Percentiles rank a stretch among this genome's conserved stretches.
Conservation (phyloP, 2,888 invertebrate genomes). For the Calameuta filiformis region DNA sequence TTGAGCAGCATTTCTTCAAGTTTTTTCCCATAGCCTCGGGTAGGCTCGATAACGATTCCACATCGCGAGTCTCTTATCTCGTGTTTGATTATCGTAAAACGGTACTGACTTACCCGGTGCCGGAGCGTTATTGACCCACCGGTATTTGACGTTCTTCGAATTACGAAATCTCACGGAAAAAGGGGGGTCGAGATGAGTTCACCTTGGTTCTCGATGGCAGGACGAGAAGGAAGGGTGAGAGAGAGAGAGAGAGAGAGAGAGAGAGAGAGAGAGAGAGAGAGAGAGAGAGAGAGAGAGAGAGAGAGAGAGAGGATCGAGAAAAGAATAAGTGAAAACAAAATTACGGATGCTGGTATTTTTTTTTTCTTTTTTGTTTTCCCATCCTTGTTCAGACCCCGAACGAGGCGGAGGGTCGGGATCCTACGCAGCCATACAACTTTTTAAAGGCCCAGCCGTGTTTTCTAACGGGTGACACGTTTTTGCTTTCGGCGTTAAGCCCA, state of each 20-base stretch:
- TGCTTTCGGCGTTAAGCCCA: slow-evolving; percentile 24
- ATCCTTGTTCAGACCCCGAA: background rate
- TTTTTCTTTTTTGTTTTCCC: background rate
- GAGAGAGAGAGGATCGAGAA: background rate
- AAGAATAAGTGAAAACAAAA: background rate
- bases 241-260: background rate
- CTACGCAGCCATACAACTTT: background rate
- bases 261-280: background rate
- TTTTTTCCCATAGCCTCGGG: background rate
- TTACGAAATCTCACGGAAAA: slow-evolving; percentile 1
- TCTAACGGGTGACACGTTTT: slow-evolving; percentile 30
- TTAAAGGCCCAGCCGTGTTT: slow-evolving; percentile 11
- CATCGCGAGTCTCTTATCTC: slow-evolving; percentile 12
- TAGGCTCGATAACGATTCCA: slow-evolving; percentile 10
- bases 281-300: background rate
- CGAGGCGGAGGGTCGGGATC: background rate
- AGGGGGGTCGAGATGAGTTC: background rate
- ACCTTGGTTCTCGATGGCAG: no score
- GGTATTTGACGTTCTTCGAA: slow-evolving; percentile 14
- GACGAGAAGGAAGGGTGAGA: background rate
- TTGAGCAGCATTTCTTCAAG: slow-evolving; percentile 1
- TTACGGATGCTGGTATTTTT: background rate
- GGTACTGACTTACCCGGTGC: slow-evolving; percentile 1
- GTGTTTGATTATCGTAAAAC: slow-evolving; percentile 50
- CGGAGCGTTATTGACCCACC: slow-evolving; percentile 8